Percentiles rank a stretch among this genome's conserved stretches.
Conservation (phyloP, 2,113 vertebrate genomes). For the Pituophis catenifer region DNA sequence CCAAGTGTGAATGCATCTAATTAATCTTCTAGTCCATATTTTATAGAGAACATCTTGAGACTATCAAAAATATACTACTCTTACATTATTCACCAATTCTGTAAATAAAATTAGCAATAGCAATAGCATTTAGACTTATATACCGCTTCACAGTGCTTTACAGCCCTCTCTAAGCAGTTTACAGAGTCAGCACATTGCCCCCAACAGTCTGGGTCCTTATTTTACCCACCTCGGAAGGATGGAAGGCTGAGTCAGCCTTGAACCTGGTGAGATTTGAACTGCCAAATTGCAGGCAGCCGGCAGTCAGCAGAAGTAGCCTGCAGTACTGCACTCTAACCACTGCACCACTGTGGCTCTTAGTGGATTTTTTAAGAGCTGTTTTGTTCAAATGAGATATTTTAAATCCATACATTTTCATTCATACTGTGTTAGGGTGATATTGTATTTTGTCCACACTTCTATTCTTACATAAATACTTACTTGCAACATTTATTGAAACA, state of each 20-base stretch:
- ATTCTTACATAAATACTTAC: background rate
- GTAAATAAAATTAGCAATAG: background rate
- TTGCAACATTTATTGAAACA: constrained; percentile 48
- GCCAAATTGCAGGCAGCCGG: too few species aligned
- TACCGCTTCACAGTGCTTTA: too few species aligned
- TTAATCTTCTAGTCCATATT: background rate
- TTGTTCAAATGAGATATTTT: background rate
- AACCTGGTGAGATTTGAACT: too few species aligned
- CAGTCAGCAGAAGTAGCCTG: too few species aligned
- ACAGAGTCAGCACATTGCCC: too few species aligned
- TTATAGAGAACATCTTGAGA: background rate
- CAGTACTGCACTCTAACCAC: too few species aligned
- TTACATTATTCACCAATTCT: background rate
- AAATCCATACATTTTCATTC: background rate
- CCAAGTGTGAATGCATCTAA: background rate
- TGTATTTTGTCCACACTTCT: background rate
- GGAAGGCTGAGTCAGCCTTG: too few species aligned
- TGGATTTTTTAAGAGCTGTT: background rate
- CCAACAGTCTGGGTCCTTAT: too few species aligned
- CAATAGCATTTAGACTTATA: too few species aligned
- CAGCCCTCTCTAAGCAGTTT: too few species aligned
- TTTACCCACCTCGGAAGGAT: too few species aligned
- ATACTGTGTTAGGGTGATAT: background rate
- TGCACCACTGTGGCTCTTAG: background rate
- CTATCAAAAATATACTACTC: background rate